Conservation (phyloP, 1,140 invertebrate species). For the Ridgeia piscesae region DNA sequence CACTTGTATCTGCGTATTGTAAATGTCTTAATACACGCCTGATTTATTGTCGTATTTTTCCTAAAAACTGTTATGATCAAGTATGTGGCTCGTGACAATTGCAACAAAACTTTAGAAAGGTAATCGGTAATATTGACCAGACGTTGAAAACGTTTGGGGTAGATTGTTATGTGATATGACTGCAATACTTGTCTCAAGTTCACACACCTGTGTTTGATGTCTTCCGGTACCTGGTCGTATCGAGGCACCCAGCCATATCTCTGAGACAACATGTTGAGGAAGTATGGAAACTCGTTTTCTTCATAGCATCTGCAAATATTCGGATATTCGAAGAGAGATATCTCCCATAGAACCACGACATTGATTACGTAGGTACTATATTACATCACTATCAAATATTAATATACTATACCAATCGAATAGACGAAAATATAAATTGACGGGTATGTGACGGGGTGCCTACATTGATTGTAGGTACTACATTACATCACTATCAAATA, state of each 20-base stretch:
- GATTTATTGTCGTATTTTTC: background rate
- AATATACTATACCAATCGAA: no score
- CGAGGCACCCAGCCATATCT: conserved; percentile 37
- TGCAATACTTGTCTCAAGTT: no score
- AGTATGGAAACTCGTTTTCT: conserved; percentile 22
- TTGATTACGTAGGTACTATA: no score
- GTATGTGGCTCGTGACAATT: background rate
- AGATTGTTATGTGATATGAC: background rate
- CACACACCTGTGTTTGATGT: conserved; percentile 34
- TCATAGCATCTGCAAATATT: conserved; percentile 11
- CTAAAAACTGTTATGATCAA: background rate
- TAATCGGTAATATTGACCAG: no score
- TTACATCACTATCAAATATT: no score
- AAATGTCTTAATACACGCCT: conserved; percentile 9
- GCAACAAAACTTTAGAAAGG: no score
- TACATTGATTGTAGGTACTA: no score
- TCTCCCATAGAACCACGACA: no score
- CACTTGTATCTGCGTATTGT: conserved; percentile 39
- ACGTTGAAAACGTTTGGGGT: background rate
- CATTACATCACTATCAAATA: no score
- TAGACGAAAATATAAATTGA: no score
- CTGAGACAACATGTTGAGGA: conserved; percentile 29
- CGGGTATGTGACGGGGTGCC: no score
- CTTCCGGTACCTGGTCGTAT: conserved; percentile 27
- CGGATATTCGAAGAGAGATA: no score